These are phyloP conservation scores for Aleiodes alternator DNA, from an alignment of 2,888 invertebrate species.

Conservation along the genomic window DNA sequence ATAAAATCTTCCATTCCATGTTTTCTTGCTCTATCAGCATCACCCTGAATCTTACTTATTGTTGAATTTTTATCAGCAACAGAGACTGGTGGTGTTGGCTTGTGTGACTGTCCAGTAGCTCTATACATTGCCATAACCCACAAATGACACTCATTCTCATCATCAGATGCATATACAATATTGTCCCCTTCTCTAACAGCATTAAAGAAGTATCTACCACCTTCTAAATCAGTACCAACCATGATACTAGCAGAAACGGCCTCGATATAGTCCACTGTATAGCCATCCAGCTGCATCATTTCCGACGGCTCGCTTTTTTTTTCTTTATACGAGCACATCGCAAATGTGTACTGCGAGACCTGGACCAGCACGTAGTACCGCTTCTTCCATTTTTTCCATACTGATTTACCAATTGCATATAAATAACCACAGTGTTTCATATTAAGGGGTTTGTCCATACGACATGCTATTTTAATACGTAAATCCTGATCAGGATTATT, in stretches of 20 bases:
- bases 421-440: constrained; percentile 99
- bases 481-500: constrained; percentile 97
- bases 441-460: constrained; percentile 99
- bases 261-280: constrained; percentile 99
- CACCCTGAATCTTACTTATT: constrained; percentile 93
- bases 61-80: constrained; percentile 90
- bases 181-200: constrained; percentile 99
- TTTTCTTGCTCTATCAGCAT: constrained; percentile 96
- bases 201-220: constrained; percentile 91
- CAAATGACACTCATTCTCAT: constrained; percentile 97
- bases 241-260: constrained; percentile 93
- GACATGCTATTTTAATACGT: constrained; percentile 96
- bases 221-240: constrained; percentile 86
- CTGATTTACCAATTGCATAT: constrained; percentile 95
- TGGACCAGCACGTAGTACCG: constrained; percentile 98
- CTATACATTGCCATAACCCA: constrained; percentile 99
- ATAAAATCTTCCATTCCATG: constrained; percentile 99
- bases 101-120: constrained; percentile 99
- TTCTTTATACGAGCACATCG: constrained; percentile 99
- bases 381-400: constrained; percentile 99
- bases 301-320: constrained; percentile 99
- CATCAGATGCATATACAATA: constrained; percentile 95
- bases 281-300: constrained; percentile 99
- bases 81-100: constrained; percentile 95
- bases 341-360: constrained; percentile 99